These are phyloP conservation scores for Amblyopsis hoosieri DNA, from an alignment of 2,797 vertebrate genomes.

Conservation along the genomic window DNA sequence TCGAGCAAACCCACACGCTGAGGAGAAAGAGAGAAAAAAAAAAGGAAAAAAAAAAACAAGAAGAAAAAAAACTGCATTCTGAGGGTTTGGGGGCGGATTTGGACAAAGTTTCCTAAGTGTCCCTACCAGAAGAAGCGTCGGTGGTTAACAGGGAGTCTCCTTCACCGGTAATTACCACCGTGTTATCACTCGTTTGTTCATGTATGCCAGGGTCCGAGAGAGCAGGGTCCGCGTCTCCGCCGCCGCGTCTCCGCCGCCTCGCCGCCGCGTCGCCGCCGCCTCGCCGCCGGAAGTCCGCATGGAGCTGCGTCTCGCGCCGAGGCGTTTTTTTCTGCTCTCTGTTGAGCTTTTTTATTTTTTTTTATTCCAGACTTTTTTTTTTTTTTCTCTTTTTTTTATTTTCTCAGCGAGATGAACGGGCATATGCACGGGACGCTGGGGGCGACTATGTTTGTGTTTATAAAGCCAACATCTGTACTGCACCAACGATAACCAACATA, in stretches of 20 bases:
- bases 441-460: slow-evolving; percentile 43
- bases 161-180: slow-evolving; percentile 75
- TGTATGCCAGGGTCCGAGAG: slow-evolving; percentile 68
- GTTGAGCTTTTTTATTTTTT: slow-evolving; percentile 47
- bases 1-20: slow-evolving; percentile 55
- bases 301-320: slow-evolving; percentile 71
- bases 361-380: slow-evolving; percentile 70
- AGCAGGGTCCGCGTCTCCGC: slow-evolving; percentile 71
- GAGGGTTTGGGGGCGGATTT: slow-evolving; percentile 77
- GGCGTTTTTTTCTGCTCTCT: slow-evolving; percentile 56
- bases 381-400: slow-evolving; percentile 69
- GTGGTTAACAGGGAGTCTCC: slow-evolving; percentile 71
- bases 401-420: slow-evolving; percentile 68
- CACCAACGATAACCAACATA: slow-evolving; percentile 32
- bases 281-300: slow-evolving; percentile 78
- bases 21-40: slow-evolving; percentile 58
- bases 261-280: slow-evolving; percentile 71
- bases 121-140: slow-evolving; percentile 73
- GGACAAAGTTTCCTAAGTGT: slow-evolving; percentile 82
- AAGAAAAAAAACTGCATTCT: slow-evolving; percentile 72
- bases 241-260: slow-evolving; percentile 60
- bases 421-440: slow-evolving; percentile 49
- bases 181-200: slow-evolving; percentile 66
- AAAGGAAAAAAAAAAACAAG: slow-evolving; percentile 44
- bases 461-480: slow-evolving; percentile 44